Conservation (phyloP, 2,113 vertebrate species). For the Cyanocitta stelleri region DNA sequence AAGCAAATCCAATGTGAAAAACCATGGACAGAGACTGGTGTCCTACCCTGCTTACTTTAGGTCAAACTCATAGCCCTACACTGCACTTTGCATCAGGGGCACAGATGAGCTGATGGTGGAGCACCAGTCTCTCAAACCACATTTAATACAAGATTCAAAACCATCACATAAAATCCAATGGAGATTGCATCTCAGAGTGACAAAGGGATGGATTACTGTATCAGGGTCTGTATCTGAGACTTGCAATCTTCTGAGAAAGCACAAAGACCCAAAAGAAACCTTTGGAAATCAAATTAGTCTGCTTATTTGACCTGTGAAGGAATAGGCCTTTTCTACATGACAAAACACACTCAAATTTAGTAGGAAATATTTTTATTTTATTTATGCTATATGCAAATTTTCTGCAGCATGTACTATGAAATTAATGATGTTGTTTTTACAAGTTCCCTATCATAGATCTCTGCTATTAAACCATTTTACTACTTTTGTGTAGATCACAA, state of each 20-base stretch:
- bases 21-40: neutral
- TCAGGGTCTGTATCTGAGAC: neutral
- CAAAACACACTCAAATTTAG: neutral
- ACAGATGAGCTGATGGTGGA: neutral
- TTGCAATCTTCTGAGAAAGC: neutral
- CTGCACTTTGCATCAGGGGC: neutral
- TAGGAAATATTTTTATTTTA: constrained; percentile 3
- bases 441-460: neutral
- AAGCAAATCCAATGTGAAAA: neutral
- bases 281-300: neutral
- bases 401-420: neutral
- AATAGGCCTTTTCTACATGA: neutral
- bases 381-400: neutral
- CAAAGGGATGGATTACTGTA: neutral
- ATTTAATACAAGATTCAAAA: neutral
- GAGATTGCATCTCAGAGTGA: neutral
- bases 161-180: neutral
- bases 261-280: neutral
- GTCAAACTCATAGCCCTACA: neutral
- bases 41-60: neutral
- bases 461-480: neutral
- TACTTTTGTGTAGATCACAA: neutral
- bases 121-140: neutral
- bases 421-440: neutral
- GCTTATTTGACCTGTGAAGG: neutral